phyloP scores from a whole-genome alignment of 2,888 invertebrate species.

The Epicampocera succincta region DNA sequence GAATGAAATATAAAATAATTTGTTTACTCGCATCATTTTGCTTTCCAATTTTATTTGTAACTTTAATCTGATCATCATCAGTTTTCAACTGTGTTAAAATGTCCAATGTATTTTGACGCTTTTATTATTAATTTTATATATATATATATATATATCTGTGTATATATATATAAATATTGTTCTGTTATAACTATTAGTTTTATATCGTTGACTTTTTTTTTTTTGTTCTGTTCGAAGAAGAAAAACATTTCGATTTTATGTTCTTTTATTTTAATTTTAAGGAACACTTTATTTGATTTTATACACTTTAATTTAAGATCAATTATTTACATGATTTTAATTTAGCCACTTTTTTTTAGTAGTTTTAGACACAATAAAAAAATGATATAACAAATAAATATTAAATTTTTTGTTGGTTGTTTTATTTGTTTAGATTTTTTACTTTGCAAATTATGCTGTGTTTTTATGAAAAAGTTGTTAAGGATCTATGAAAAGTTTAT shows the following conservation, averaged over 20 bases:
- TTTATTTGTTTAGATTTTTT: conserved; percentile 34
- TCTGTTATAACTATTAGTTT: conserved; percentile 6
- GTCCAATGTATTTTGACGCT: conserved; percentile 50
- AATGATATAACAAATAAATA: conserved; percentile 35
- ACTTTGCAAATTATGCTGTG: background rate
- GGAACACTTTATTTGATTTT: conserved; percentile 54
- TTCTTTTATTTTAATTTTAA: conserved; percentile 19
- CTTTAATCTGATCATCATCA: conserved; percentile 15
- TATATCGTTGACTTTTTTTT: conserved; percentile 14
- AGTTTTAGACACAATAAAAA: conserved; percentile 46
- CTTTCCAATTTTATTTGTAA: background rate
- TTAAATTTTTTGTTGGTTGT: conserved; percentile 16
- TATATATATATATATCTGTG: conserved; percentile 2
- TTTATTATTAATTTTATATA: conserved; percentile 29
- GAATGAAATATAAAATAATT: no score
- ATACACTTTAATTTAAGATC: conserved; percentile 54
- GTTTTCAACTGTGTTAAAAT: conserved; percentile 48
- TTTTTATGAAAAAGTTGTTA: no score
- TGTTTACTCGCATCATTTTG: no score
- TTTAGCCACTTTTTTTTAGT: conserved; percentile 39
- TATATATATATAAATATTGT: background rate
- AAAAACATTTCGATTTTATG: background rate
- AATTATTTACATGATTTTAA: conserved; percentile 59
- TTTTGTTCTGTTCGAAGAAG: background rate
- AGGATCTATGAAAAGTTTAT: no score